Conservation (phyloP, 2,888 invertebrate species). For the Diabrotica balteata region DNA sequence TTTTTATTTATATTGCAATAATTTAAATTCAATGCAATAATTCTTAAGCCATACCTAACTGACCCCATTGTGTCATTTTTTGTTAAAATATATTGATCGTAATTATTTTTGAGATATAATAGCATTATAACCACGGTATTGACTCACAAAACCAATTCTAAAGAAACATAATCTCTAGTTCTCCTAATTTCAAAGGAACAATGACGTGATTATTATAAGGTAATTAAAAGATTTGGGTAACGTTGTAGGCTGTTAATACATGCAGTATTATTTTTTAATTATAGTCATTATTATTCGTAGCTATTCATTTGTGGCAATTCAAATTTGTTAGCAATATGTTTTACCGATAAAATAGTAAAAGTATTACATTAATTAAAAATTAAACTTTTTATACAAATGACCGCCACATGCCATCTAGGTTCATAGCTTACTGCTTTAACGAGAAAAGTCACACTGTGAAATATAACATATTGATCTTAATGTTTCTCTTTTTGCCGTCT, state of each 20-base stretch:
- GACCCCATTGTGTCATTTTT: constrained; percentile 11
- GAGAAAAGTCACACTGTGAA: too few relatives aligned
- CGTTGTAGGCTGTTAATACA: too few relatives aligned
- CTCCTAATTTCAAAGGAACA: constrained; percentile 4
- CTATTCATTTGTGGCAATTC: too few relatives aligned
- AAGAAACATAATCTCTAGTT: not conserved
- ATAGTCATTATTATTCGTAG: not conserved
- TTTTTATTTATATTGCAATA: not conserved
- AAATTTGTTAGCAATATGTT: too few relatives aligned
- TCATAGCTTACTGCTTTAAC: too few relatives aligned
- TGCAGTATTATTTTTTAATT: constrained; percentile 3
- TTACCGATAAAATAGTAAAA: too few relatives aligned
- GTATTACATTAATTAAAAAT: too few relatives aligned
- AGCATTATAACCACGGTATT: not conserved
- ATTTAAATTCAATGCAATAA: not conserved
- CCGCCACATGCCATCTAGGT: too few relatives aligned
- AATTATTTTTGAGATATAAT: not conserved
- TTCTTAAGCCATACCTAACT: not conserved
- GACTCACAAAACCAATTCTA: not conserved
- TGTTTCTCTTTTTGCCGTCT: too few relatives aligned
- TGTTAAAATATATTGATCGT: constrained; percentile 5
- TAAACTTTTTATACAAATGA: too few relatives aligned
- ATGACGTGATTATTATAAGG: not conserved
- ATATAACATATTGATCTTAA: too few relatives aligned
- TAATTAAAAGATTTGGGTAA: constrained; percentile 1